Evolutionary conservation across 2,888 invertebrate species (phyloP).

Genomic region (Romanomermis culicivorax): DNA sequence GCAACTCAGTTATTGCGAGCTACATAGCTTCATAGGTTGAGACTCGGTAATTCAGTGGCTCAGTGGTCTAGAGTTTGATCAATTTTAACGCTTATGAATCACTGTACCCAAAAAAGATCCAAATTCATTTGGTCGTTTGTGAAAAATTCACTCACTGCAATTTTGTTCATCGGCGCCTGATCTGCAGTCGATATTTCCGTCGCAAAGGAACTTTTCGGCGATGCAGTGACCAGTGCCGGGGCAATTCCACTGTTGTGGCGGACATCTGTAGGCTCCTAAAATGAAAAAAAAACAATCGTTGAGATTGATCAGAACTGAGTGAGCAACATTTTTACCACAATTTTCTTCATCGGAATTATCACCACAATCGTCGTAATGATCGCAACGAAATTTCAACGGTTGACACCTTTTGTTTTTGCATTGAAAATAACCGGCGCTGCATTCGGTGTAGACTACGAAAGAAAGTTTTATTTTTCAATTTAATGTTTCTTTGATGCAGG

Average conservation of each 20-base stretch:
- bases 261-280: conserved; percentile 11
- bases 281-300: conserved; percentile 1
- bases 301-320: neutral
- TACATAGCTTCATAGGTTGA: no score
- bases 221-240: conserved; percentile 61
- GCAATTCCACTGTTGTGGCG: conserved; percentile 15
- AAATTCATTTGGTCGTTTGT: no score
- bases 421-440: conserved; percentile 25
- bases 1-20: no score
- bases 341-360: conserved; percentile 56
- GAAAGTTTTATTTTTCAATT: neutral
- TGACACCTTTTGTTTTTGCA: conserved; percentile 28
- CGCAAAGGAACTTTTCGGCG: conserved; percentile 77
- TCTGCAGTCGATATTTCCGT: conserved; percentile 84
- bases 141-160: conserved; percentile 23
- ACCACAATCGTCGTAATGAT: conserved; percentile 72
- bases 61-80: no score
- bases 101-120: no score
- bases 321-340: conserved; percentile 22
- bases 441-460: conserved; percentile 23
- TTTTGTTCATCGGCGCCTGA: conserved; percentile 68
- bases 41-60: no score
- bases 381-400: conserved; percentile 33
- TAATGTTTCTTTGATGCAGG: neutral
- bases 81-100: no score